These are phyloP conservation scores for Rhimphoctona megacephalus DNA, from an alignment of 2,888 invertebrate genomes.

Conservation along the genomic window DNA sequence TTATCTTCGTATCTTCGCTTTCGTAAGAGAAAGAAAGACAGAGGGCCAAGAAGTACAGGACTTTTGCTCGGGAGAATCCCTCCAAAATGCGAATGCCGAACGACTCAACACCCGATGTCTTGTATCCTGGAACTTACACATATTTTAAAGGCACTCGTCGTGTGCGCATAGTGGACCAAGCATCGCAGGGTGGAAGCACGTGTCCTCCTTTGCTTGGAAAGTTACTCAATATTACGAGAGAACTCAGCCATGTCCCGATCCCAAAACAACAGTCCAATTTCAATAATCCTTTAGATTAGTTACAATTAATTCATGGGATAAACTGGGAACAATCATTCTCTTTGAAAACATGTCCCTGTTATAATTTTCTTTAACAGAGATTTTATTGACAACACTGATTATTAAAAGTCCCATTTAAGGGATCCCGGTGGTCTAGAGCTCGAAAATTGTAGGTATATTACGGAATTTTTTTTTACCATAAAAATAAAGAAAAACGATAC, in stretches of 20 bases:
- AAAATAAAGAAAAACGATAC: no score
- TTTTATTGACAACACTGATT: background rate
- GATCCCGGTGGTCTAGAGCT: no score
- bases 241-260: background rate
- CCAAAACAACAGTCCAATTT: background rate
- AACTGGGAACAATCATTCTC: background rate
- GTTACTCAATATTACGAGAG: background rate
- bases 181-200: constrained; percentile 62
- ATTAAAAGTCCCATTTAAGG: background rate
- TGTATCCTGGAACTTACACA: constrained; percentile 70
- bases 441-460: no score
- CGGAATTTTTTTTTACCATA: no score
- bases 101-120: constrained; percentile 73
- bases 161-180: constrained; percentile 62
- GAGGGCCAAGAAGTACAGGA: constrained; percentile 1
- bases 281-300: background rate
- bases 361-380: background rate
- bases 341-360: background rate
- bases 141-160: constrained; percentile 75
- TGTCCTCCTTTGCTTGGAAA: constrained; percentile 66
- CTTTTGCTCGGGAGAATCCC: constrained; percentile 12
- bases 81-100: constrained; percentile 77
- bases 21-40: constrained; percentile 36
- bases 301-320: background rate
- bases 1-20: constrained; percentile 76